Base-by-base conservation (phyloP, 2,888 invertebrate genomes). In the Neoscelio sp. region DNA sequence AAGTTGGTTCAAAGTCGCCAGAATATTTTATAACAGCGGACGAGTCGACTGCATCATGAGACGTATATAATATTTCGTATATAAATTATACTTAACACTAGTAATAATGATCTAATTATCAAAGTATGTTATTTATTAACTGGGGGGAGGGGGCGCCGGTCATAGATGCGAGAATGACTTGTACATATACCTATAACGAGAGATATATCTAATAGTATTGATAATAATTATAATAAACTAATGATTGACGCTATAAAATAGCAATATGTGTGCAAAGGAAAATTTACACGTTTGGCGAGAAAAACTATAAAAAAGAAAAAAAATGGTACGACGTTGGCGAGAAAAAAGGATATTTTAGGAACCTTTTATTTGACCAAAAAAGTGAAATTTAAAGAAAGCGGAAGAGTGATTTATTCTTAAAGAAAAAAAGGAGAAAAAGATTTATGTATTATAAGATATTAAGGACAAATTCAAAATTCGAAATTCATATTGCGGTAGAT, bases 401-500 rank as follows among this genome's bases (percentile, higher is more conserved):
- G 80, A 85, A 82, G 86, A 87, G 87, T 85, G 85, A 85, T 88
- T 88, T 85, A 86, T 88, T 89, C 86, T 86, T 88, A 88, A 84
- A 83, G 30, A 44, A 58, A 54, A 35, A 48, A n/a, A 80, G n/a
- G n/a, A n/a, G n/a, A 81, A 80, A 78, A 74, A 75, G 52, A 78
- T 83, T 81, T 79, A 78, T 85, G 84, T 84, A 85, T 84, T 82
- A 80, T 82, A 84, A 82, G 79, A 81, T 83, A 78, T 82, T 82
- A 80, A 82, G 81, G 78, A 78, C 79, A 82, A 86, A 86, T 87
- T 89, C 87, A 87, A 90, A 90, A 90, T 90, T 90, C 89, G 85
- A 89, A 90, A 89, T 90, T 90, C 87, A 87, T 87, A 87, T 88
- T 85, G 83, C 81, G 83, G 80, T 81, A 78, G 67, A 78, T 76